phyloP scores from a whole-genome alignment of 2,888 invertebrate species.

The Falcaria lacertinaria region DNA sequence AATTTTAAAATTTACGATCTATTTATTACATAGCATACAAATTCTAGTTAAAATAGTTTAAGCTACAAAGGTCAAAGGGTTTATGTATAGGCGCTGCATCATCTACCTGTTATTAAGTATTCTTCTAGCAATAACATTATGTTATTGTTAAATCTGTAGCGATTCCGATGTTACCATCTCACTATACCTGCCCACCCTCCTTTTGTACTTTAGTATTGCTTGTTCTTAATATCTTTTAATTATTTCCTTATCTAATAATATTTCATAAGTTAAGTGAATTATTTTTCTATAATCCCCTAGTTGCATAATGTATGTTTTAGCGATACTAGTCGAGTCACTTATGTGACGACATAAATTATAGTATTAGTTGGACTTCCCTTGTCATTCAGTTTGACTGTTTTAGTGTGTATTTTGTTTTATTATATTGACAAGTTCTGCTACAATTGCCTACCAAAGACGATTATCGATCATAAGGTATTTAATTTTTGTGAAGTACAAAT shows the following conservation, averaged over 20 bases:
- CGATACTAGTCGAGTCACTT: conserved; percentile 24
- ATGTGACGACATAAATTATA: conserved; percentile 7
- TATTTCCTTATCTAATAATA: conserved; percentile 20
- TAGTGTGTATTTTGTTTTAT: too few species aligned
- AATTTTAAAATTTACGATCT: too few species aligned
- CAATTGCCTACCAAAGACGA: too few species aligned
- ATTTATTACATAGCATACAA: too few species aligned
- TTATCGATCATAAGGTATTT: too few species aligned
- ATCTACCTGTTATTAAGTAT: not conserved
- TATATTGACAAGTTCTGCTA: too few species aligned
- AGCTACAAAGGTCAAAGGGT: not conserved
- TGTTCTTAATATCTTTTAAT: conserved; percentile 26
- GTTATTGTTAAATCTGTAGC: not conserved
- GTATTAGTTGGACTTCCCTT: conserved; percentile 2
- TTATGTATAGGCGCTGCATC: not conserved
- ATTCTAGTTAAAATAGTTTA: too few species aligned
- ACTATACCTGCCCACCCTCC: conserved; percentile 62
- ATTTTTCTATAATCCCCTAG: conserved; percentile 21
- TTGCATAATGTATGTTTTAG: conserved; percentile 13
- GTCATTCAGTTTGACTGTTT: too few species aligned
- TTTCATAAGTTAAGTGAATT: conserved; percentile 21
- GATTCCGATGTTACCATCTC: conserved; percentile 27
- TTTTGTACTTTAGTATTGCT: conserved; percentile 20
- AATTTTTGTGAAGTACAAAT: not conserved
- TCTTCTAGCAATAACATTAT: not conserved